Percentiles rank a stretch among this genome's conserved stretches.
Conservation (phyloP, 2,888 invertebrate species). For the Drosophila colorata region DNA sequence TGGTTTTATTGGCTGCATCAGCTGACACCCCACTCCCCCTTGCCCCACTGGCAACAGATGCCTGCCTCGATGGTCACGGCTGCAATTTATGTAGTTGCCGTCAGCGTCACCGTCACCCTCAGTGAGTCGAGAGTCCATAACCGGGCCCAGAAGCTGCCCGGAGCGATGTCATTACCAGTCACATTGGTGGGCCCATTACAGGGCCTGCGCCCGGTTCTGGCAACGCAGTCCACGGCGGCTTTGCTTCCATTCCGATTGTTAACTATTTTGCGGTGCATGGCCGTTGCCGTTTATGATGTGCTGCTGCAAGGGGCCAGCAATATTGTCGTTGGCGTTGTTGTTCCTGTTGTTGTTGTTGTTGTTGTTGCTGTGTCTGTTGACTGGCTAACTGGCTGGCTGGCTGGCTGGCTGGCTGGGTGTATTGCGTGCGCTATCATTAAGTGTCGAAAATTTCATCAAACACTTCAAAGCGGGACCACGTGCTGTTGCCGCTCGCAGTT, state of each 20-base stretch:
- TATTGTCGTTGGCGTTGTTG: conserved; percentile 29
- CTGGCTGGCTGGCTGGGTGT: conserved; percentile 19
- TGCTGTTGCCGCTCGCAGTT: conserved; percentile 33
- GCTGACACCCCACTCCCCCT: conserved; percentile 13
- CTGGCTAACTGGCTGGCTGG: too few relatives aligned
- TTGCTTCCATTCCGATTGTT: conserved; percentile 69
- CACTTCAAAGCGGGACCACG: conserved; percentile 78
- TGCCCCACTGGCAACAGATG: background rate
- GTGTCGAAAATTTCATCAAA: conserved; percentile 82
- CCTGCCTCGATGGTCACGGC: conserved; percentile 24
- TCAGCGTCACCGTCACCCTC: conserved; percentile 26
- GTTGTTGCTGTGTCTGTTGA: too few relatives aligned
- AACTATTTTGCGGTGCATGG: conserved; percentile 78
- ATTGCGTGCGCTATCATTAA: conserved; percentile 80
- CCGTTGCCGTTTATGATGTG: conserved; percentile 81
- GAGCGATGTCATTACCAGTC: conserved; percentile 62
- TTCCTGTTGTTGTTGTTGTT: too few relatives aligned
- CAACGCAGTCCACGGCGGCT: conserved; percentile 30
- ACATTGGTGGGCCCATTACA: conserved; percentile 52
- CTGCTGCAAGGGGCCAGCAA: conserved; percentile 27
- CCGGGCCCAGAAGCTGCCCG: conserved; percentile 37
- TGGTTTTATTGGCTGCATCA: conserved; percentile 71
- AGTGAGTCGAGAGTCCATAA: conserved; percentile 41
- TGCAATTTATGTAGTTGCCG: conserved; percentile 70
- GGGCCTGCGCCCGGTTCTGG: conserved; percentile 21